Conservation (phyloP, 2,113 vertebrate species). For the Mormyrus lacerda region DNA sequence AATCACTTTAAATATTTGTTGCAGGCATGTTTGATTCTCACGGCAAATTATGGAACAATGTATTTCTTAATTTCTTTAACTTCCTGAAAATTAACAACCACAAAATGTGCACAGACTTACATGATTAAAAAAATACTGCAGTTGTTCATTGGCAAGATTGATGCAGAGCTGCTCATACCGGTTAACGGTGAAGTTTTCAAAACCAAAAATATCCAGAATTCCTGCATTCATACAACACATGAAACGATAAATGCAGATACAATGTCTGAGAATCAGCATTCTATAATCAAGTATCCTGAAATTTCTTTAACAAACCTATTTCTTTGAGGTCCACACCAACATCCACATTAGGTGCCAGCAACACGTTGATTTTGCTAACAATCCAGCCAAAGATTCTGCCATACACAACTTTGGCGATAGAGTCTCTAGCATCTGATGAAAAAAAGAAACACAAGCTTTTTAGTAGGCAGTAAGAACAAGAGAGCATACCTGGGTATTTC, state of each 20-base stretch:
- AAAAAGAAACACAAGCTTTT: neutral
- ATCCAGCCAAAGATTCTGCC: conserved; percentile 67
- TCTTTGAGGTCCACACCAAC: conserved; percentile 50
- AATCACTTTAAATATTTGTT: neutral
- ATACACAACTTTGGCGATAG: conserved; percentile 63
- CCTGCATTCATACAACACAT: conserved; percentile 39
- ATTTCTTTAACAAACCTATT: conserved; percentile 52
- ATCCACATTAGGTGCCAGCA: conserved; percentile 51
- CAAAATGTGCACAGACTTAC: conserved; percentile 44
- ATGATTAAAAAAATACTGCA: conserved; percentile 70
- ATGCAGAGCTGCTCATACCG: conserved; percentile 69
- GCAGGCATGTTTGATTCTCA: neutral
- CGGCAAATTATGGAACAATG: neutral
- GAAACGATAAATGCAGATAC: neutral
- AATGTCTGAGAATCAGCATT: neutral
- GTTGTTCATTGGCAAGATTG: conserved; percentile 69
- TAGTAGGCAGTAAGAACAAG: neutral
- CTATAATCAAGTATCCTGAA: neutral
- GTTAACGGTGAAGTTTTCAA: conserved; percentile 69
- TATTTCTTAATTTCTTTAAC: neutral
- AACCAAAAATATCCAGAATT: conserved; percentile 70
- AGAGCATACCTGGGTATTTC: neutral
- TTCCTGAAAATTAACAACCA: neutral
- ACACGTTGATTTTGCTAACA: conserved; percentile 63
- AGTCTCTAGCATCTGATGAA: conserved; percentile 61